Evolutionary conservation across 2,113 vertebrate species (phyloP).

Genomic region (Thomomys bottae): DNA sequence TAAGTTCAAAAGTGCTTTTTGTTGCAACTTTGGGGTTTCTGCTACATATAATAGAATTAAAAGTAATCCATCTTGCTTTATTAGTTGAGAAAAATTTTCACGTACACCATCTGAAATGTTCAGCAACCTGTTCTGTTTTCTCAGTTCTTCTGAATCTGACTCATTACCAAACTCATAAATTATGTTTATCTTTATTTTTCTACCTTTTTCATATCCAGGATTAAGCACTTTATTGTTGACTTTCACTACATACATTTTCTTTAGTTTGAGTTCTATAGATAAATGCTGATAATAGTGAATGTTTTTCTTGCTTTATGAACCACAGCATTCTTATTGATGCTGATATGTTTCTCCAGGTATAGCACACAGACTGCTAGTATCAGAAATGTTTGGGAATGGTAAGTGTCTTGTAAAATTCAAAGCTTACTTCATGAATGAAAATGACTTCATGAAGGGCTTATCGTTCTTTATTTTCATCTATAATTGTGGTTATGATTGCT

Average conservation of each 20-base stretch:
- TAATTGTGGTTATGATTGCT: too few species aligned
- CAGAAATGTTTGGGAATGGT: not conserved
- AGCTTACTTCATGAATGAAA: rapidly evolving
- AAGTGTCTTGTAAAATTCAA: not conserved
- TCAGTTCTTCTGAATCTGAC: not conserved
- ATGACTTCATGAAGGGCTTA: too few species aligned
- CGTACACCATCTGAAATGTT: not conserved
- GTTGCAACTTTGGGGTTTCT: not conserved
- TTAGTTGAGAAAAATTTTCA: slow-evolving; percentile 6
- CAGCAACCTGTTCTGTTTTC: not conserved
- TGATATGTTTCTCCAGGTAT: not conserved
- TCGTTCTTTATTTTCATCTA: not conserved
- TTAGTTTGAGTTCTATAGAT: not conserved
- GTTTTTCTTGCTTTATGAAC: not conserved
- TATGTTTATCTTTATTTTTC: not conserved
- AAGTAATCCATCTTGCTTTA: not conserved
- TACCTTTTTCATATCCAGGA: not conserved
- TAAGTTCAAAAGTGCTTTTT: not conserved
- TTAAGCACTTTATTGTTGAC: not conserved
- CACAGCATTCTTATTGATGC: not conserved
- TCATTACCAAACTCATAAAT: not conserved
- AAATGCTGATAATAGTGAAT: not conserved
- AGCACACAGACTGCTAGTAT: not conserved
- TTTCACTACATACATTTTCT: not conserved
- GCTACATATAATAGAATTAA: not conserved